Percentiles rank a stretch among this genome's conserved stretches.
phyloP scores from a whole-genome alignment of 2,797 vertebrate genomes.

The Ciconia nigra region DNA sequence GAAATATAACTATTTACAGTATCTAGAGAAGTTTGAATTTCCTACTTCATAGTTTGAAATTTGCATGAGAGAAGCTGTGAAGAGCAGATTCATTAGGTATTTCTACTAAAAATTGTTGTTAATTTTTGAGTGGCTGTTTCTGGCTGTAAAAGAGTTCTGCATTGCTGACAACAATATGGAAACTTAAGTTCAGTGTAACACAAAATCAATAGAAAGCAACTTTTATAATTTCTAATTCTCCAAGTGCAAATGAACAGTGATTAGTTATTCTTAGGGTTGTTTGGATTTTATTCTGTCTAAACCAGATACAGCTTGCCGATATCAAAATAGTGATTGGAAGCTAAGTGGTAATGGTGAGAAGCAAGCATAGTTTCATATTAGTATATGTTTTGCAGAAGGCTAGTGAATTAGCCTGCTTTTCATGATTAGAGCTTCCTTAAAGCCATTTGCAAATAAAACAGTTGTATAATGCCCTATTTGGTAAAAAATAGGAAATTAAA shows the following conservation, averaged over 20 bases:
- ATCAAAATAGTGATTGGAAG: background rate
- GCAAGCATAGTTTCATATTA: background rate
- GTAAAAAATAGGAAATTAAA: background rate
- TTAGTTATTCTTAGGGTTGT: background rate
- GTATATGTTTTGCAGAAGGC: background rate
- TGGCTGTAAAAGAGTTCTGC: background rate
- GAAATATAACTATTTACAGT: background rate
- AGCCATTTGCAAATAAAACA: background rate
- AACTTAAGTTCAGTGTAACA: background rate
- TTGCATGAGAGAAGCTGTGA: background rate
- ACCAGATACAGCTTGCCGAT: background rate
- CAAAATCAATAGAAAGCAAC: slow-evolving; percentile 10
- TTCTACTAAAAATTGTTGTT: background rate
- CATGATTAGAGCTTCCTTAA: background rate
- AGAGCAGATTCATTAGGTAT: background rate
- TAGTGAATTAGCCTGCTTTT: background rate
- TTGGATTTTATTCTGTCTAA: slow-evolving; percentile 27
- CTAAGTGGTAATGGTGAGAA: background rate
- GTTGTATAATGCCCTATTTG: background rate
- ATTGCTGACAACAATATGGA: background rate
- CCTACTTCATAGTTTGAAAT: background rate
- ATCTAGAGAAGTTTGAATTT: background rate
- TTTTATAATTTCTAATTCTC: background rate
- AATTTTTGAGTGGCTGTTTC: background rate
- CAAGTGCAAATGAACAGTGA: background rate